Conservation (phyloP, 2,888 invertebrate genomes). For the Pomacea canaliculata region DNA sequence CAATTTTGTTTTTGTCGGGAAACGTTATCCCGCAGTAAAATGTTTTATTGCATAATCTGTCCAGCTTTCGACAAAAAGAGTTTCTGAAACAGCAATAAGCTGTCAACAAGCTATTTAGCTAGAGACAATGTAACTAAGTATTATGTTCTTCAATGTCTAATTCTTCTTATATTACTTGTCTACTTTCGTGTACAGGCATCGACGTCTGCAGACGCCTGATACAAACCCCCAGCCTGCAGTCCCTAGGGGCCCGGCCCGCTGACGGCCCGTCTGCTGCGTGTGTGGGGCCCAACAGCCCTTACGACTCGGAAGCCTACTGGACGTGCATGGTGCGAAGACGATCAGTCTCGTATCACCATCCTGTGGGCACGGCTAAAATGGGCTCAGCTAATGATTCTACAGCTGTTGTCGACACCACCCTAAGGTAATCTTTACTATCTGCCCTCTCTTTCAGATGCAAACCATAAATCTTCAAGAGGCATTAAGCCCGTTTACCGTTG, state of each 20-base stretch:
- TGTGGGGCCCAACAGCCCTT: background rate
- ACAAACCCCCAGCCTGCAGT: slow-evolving; percentile 22
- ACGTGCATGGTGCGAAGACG: slow-evolving; percentile 33
- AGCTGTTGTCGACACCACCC: slow-evolving; percentile 78
- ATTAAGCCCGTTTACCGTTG: too few relatives aligned
- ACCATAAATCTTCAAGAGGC: too few relatives aligned
- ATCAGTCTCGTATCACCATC: slow-evolving; percentile 72
- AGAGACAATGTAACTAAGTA: too few relatives aligned
- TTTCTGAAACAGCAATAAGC: too few relatives aligned
- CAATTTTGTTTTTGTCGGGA: too few relatives aligned
- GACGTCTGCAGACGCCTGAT: slow-evolving; percentile 21
- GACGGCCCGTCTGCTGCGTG: slow-evolving; percentile 16
- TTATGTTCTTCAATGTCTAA: background rate
- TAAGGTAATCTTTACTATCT: slow-evolving; percentile 38
- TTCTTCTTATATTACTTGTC: too few relatives aligned
- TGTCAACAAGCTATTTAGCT: too few relatives aligned
- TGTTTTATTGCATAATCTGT: too few relatives aligned
- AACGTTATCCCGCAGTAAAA: too few relatives aligned
- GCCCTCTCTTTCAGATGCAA: too few relatives aligned
- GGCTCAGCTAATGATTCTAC: slow-evolving; percentile 70
- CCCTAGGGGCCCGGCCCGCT: slow-evolving; percentile 19
- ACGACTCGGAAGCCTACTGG: slow-evolving; percentile 42
- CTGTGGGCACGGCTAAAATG: slow-evolving; percentile 81
- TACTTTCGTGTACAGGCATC: slow-evolving; percentile 1
- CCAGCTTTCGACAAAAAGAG: too few relatives aligned